Evolutionary conservation across 2,113 vertebrate species (phyloP), one percentile per base, ranked within the genome.

Genomic region (Labeo catla): DNA sequence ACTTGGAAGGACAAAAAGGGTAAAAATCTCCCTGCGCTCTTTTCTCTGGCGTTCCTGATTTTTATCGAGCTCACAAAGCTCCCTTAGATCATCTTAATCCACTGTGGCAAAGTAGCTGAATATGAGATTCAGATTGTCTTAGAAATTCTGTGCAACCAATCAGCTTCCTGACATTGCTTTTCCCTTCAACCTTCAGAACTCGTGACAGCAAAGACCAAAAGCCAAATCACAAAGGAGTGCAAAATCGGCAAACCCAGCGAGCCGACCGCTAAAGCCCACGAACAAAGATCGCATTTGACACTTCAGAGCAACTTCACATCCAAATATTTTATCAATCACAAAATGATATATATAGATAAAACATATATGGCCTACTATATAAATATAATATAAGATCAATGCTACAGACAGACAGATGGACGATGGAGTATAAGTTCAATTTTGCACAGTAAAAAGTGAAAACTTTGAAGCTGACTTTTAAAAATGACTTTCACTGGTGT

Each of bases 101-200:
- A 97, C 96, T 96, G 96, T 97, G 96, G 96, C 96, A 97, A 97
- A 97, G 96, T 95, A 96, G 96, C 96, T 97, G 96, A 97, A 97
- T 97, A 96, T 96, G 95, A 96, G 96, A 97, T 97, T 97, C 96
- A 95, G 95, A 96, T 96, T 96, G 96, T 96, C 96, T 97, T 94
- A 94, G 96, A 96, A 96, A 96, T 96, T 95, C 96, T 91, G 94
- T 94, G 93, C 95, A 96, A 96, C 96, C 96, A 97, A 96, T 97
- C 96, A 97, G 95, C 95, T 95, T 95, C 94, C 96, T 97, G 96
- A 97, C 96, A 96, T 93, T 89, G 93, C 93, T 96, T 95, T 95
- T 96, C 95, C 94, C 95, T 96, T 97, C 96, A 97, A 95, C 96
- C 96, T 97, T 97, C 96, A 97, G 95, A 97, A 95, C 96, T 95